phyloP scores from a whole-genome alignment of 2,888 invertebrate genomes.

The Trachelus tabidus region DNA sequence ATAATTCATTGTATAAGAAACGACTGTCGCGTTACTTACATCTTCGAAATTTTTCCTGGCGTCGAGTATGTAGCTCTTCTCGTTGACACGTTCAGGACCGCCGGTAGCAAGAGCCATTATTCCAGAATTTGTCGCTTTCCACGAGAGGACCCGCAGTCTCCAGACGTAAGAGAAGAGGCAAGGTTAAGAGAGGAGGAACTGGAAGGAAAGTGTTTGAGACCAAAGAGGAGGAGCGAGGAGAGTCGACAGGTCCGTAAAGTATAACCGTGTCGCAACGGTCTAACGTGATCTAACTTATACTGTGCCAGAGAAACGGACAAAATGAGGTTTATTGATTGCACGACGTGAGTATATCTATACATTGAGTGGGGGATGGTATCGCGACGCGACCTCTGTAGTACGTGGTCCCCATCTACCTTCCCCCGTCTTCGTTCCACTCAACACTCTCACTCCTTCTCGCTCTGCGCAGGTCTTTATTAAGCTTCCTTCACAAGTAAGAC shows the following conservation, averaged over 20 bases:
- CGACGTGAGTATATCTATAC: background rate
- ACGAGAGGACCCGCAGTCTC: background rate
- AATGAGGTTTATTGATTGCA: background rate
- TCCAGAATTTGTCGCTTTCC: background rate
- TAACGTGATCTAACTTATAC: background rate
- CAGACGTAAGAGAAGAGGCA: background rate
- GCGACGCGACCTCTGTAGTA: background rate
- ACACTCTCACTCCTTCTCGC: background rate
- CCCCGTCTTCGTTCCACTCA: background rate
- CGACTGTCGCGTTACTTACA: constrained; percentile 42
- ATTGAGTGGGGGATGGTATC: background rate
- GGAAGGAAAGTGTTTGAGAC: background rate
- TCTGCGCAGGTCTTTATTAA: background rate
- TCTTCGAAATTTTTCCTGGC: constrained; percentile 56
- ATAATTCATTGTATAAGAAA: background rate
- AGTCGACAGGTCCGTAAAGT: background rate
- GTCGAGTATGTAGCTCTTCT: constrained; percentile 63
- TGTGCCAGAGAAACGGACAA: background rate
- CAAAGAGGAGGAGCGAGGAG: background rate
- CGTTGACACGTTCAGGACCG: constrained; percentile 33
- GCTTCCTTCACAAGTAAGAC: background rate
- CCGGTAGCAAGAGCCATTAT: background rate
- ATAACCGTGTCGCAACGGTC: background rate
- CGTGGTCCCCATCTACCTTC: background rate
- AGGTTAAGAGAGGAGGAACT: background rate